Evolutionary conservation across 2,797 vertebrate genomes (phyloP).

Genomic region (Parotocinclus haroldoi): DNA sequence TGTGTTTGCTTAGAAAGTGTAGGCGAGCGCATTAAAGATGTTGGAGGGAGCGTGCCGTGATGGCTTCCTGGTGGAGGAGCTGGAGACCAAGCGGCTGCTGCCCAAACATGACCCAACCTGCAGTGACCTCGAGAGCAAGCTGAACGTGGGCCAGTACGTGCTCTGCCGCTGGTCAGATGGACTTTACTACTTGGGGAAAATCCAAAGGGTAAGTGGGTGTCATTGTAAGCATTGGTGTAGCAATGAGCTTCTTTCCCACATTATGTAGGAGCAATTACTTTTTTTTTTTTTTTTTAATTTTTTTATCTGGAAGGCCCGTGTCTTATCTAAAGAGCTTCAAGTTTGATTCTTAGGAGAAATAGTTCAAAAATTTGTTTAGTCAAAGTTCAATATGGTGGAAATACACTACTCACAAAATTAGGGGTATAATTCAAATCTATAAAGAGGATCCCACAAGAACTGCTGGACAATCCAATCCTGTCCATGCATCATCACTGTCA

Average conservation of each 20-base stretch:
- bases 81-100: constrained; percentile 43
- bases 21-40: constrained; percentile 60
- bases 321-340: too few relatives aligned
- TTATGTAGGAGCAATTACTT: too few relatives aligned
- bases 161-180: constrained; percentile 95
- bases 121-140: constrained; percentile 72
- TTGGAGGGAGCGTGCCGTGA: constrained; percentile 68
- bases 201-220: constrained; percentile 82
- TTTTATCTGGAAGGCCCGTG: too few relatives aligned
- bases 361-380: too few relatives aligned
- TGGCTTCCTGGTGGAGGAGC: constrained; percentile 63
- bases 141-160: constrained; percentile 88
- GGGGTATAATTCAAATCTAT: too few relatives aligned
- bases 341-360: too few relatives aligned
- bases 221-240: constrained; percentile 6
- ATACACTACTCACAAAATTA: too few relatives aligned
- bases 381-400: too few relatives aligned
- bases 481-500: too few relatives aligned
- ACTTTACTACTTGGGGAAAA: constrained; percentile 93
- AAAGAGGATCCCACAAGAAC: too few relatives aligned
- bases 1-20: constrained; percentile 44
- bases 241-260: not conserved
- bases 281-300: too few relatives aligned
- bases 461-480: too few relatives aligned
- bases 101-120: constrained; percentile 50